Conservation (phyloP, 1,140 invertebrate genomes). For the Apis laboriosa region DNA sequence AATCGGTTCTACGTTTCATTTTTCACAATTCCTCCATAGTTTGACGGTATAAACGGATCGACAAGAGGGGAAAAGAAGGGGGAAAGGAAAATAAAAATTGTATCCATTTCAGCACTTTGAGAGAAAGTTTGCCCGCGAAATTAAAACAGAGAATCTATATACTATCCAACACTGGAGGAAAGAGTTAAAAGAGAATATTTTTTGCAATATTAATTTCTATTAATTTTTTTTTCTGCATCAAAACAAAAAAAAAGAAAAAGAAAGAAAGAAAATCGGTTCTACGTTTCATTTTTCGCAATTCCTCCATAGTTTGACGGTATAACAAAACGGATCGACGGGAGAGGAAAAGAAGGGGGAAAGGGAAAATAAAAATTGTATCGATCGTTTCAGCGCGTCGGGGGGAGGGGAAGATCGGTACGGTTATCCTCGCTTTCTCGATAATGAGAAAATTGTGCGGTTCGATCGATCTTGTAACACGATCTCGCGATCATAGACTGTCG, state of each 20-base stretch:
- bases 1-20: too few species aligned
- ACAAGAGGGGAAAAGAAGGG: rapidly evolving
- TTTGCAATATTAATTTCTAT: too few species aligned
- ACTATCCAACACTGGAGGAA: too few species aligned
- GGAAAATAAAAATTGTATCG: neutral
- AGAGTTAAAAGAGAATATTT: too few species aligned
- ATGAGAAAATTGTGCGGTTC: constrained; percentile 47
- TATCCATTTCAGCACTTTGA: too few species aligned
- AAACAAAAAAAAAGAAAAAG: too few species aligned
- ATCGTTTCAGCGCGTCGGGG: neutral
- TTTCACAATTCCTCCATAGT: too few species aligned
- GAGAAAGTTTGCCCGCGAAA: too few species aligned
- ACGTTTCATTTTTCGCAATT: neutral
- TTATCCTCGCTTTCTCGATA: constrained; percentile 45
- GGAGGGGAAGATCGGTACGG: neutral
- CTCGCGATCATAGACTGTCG: constrained; percentile 46
- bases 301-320: neutral
- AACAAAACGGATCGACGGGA: neutral
- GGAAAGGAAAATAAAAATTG: neutral
- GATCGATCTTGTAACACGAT: constrained; percentile 53
- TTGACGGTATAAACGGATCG: too few species aligned
- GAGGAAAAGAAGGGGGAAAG: neutral
- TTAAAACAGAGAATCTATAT: too few species aligned
- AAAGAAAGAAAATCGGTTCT: too few species aligned
- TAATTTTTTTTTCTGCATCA: too few species aligned